A percentile compares a stretch with the other conserved stretches of the same genome.
Evolutionary conservation across 2,113 vertebrate genomes (phyloP).

Genomic region (Solea senegalensis): DNA sequence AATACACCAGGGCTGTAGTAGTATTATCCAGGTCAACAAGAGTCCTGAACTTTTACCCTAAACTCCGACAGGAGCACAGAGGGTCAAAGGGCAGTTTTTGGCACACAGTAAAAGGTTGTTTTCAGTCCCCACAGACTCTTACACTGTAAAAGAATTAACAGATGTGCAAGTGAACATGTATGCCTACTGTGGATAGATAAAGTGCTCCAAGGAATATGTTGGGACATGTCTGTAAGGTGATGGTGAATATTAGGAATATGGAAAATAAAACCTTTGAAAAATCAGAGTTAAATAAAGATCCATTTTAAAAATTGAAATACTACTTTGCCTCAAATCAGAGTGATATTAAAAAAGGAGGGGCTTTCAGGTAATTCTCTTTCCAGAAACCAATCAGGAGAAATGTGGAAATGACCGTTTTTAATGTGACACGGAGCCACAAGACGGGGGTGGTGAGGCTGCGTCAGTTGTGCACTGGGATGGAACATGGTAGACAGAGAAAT

Average conservation of each 20-base stretch:
- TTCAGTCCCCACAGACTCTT: conserved; percentile 37
- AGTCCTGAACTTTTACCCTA: conserved; percentile 87
- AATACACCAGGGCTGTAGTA: conserved; percentile 84
- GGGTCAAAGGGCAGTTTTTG: conserved; percentile 63
- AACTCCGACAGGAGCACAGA: conserved; percentile 74
- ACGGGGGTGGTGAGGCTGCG: conserved; percentile 35
- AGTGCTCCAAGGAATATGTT: conserved; percentile 62
- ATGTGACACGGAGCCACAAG: conserved; percentile 22
- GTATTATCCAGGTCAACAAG: conserved; percentile 41
- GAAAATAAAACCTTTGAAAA: neutral
- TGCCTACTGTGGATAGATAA: conserved; percentile 54
- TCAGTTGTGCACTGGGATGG: conserved; percentile 61
- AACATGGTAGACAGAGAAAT: conserved; percentile 79
- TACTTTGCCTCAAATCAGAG: neutral
- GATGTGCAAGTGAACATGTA: conserved; percentile 46
- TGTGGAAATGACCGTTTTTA: conserved; percentile 7
- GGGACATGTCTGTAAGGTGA: conserved; percentile 51
- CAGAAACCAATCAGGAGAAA: conserved; percentile 1
- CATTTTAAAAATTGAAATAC: conserved; percentile 1
- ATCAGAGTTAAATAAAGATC: neutral
- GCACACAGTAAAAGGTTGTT: conserved; percentile 68
- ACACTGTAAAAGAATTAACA: conserved; percentile 35
- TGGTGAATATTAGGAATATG: neutral
- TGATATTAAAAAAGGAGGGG: neutral
- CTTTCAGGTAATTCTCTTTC: neutral